Evolutionary conservation across 2,888 invertebrate species (phyloP).

Genomic region (Timema podura): DNA sequence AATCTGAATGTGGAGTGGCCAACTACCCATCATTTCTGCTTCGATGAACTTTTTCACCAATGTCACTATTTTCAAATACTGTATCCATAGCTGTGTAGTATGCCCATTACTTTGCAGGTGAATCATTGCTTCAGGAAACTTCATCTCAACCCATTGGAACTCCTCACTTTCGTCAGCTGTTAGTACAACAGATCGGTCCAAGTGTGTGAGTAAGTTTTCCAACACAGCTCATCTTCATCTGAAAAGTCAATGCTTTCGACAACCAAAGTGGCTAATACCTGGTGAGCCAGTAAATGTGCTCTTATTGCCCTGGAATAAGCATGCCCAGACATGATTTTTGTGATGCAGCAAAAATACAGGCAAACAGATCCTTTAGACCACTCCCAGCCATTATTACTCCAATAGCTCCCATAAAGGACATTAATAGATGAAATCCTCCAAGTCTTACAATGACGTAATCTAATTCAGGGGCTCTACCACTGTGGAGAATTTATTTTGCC

Average conservation of each 20-base stretch:
- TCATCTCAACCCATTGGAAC: not conserved
- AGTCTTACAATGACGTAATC: not conserved
- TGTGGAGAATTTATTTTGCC: not conserved
- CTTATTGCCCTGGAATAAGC: not conserved
- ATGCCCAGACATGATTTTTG: not conserved
- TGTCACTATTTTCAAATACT: not conserved
- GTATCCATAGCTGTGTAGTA: not conserved
- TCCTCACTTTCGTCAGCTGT: not conserved
- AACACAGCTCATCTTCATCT: not conserved
- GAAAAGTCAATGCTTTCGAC: not conserved
- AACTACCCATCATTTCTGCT: constrained; percentile 1
- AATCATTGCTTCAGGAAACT: not conserved
- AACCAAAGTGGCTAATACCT: not conserved
- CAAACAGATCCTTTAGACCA: not conserved
- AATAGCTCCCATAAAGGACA: not conserved
- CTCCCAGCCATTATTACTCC: not conserved
- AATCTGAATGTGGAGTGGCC: no score
- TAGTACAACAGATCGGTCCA: not conserved
- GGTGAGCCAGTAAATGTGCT: not conserved
- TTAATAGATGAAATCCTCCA: not conserved
- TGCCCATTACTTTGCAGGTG: not conserved
- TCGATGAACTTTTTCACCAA: not conserved
- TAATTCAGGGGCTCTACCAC: not conserved
- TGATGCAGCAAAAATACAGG: not conserved
- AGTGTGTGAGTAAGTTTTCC: not conserved